Base-by-base conservation (phyloP, 2,888 invertebrate species). In the Omphaloscelis lunosa region DNA sequence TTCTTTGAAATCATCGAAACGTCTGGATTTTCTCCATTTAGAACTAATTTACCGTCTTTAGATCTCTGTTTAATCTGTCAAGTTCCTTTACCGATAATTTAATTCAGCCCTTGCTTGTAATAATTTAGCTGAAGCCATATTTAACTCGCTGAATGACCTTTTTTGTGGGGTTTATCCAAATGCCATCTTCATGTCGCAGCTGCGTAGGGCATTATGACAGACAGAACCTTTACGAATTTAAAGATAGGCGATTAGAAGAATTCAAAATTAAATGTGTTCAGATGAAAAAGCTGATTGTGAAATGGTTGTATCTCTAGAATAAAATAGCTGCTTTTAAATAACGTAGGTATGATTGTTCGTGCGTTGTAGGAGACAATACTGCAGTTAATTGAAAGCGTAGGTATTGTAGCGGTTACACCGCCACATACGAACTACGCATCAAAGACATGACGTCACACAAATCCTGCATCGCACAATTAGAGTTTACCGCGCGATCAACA, bases 131-230 rank as follows among this genome's bases (percentile, higher is more conserved):
- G n/a, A 56, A 67, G 48, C 61, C 66, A 56, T 56, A 56, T 72
- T 73, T 81, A 63, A 79, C 34, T 77, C 48, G 69, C 45, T 56
- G 15, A 70, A 48, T 79, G 79, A 51, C 76, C 79, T 68, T 82
- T 75, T 79, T 79, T 82, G 75, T 20, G 62, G 53, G 53, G 62
- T 63, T 75, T 76, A 75, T 59, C 62, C 63, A 79, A 82, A 67
- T 82, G 79, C 58, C 79, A 79, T 82, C 79, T 79, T 63, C 58
- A 82, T 45, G 56, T 68, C 83, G 11, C 41, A 68, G 48, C 76
- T 76, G 83, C 68, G 77, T 51, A 45, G 27, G 63, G 58, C 62
- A 75, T 34, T 34, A 34, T 68, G 63, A 62, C 62, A 27, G 74
- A 51, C 41, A 59, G 34, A 51, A 45, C 65, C 75, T 45, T 73